Percentiles rank a stretch among this genome's conserved stretches.
phyloP scores from a whole-genome alignment of 2,113 vertebrate genomes.

The Rhinopomastus cyanomelas region DNA sequence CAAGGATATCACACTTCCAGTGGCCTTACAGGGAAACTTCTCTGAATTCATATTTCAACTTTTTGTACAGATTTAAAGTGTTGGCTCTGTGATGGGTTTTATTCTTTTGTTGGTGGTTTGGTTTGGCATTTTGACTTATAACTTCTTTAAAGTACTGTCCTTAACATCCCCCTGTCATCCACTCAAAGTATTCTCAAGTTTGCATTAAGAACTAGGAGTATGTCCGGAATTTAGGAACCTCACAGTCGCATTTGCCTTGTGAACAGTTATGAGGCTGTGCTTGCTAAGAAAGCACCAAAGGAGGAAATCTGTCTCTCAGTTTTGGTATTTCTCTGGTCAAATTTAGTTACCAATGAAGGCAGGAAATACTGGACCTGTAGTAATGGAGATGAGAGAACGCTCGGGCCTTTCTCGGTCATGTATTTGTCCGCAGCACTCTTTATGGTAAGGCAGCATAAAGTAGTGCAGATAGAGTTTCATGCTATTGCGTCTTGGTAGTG shows the following conservation, averaged over 20 bases:
- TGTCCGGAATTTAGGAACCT: background rate
- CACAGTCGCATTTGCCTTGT: background rate
- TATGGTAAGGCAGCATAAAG: background rate
- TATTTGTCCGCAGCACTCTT: background rate
- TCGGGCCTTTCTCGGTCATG: background rate
- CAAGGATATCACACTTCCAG: background rate
- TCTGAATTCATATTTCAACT: background rate
- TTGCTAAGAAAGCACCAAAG: background rate
- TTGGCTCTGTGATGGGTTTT: background rate
- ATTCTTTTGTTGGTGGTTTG: background rate
- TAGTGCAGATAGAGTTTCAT: background rate
- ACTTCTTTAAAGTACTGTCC: background rate
- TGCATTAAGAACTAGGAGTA: background rate
- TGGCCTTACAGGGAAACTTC: background rate
- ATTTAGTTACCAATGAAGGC: background rate
- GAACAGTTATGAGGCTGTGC: background rate
- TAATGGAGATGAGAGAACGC: background rate
- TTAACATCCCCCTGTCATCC: background rate
- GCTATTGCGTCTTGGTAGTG: background rate
- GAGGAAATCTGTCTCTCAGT: background rate
- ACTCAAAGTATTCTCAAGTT: background rate
- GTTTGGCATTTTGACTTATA: background rate
- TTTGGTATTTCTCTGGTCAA: background rate
- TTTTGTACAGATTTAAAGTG: background rate
- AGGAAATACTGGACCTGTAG: background rate